These are phyloP conservation scores for Pungitius pungitius DNA, from an alignment of 2,113 vertebrate species.

Conservation along the genomic window DNA sequence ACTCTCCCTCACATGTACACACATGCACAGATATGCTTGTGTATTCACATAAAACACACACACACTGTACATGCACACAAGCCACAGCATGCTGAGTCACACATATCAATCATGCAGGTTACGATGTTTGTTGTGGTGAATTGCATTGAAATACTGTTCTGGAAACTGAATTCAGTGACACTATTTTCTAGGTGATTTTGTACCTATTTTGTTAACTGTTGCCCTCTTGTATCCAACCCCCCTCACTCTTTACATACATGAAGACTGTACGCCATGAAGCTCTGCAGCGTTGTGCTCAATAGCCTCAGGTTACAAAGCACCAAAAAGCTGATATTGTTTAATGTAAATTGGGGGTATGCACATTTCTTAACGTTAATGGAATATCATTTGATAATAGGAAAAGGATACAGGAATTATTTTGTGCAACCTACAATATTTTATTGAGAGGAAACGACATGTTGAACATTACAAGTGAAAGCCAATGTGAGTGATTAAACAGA, in stretches of 20 bases:
- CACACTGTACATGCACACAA: background rate
- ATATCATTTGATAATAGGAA: too few species aligned
- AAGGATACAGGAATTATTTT: background rate
- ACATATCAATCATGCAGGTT: slow-evolving; percentile 18
- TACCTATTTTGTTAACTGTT: background rate
- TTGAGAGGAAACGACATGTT: background rate
- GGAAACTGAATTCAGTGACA: background rate
- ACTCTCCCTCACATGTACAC: background rate
- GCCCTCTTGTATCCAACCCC: background rate
- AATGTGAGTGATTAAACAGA: background rate
- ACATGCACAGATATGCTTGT: background rate
- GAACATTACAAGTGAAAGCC: background rate
- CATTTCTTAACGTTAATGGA: background rate
- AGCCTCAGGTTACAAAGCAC: slow-evolving; percentile 25
- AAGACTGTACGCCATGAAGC: background rate
- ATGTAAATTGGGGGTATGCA: background rate
- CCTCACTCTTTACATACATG: background rate
- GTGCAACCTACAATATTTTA: background rate
- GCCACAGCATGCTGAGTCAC: background rate
- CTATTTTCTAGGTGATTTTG: background rate
- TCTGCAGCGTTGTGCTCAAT: slow-evolving; percentile 8
- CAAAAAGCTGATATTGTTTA: slow-evolving; percentile 6
- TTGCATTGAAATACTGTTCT: background rate
- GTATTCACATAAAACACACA: background rate
- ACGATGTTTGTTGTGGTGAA: slow-evolving; percentile 4